These are phyloP conservation scores for Polydrusus pterygomalis DNA, from an alignment of 2,888 invertebrate genomes.

Conservation along the genomic window DNA sequence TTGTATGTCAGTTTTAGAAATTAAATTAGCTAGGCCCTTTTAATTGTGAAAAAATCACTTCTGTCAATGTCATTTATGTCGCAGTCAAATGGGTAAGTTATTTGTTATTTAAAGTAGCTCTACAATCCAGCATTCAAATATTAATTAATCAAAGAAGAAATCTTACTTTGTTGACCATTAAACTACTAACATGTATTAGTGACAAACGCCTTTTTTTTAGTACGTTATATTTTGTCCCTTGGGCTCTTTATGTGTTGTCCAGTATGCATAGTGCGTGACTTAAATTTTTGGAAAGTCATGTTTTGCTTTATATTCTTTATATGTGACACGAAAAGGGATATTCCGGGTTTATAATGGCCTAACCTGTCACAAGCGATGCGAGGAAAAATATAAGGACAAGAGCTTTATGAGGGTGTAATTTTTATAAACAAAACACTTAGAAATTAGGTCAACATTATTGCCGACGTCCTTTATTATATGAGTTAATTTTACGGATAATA, in stretches of 20 bases:
- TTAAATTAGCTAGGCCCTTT: too few species aligned
- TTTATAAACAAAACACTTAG: conserved; percentile 17
- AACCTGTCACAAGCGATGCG: conserved; percentile 18
- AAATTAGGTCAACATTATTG: conserved; percentile 4
- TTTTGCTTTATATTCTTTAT: conserved; percentile 24
- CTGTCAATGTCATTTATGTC: too few species aligned
- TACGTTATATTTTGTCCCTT: neutral
- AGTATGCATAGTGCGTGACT: conserved; percentile 22
- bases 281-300: conserved; percentile 24
- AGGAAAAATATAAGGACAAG: conserved; percentile 11
- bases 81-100: too few species aligned
- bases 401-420: conserved; percentile 8
- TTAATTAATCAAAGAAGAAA: neutral
- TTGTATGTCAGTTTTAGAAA: too few species aligned
- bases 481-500: neutral
- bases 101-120: neutral
- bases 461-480: neutral
- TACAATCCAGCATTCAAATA: neutral
- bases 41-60: too few species aligned
- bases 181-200: neutral
- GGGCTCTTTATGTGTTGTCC: conserved; percentile 15
- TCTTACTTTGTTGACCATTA: too few species aligned
- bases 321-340: conserved; percentile 18
- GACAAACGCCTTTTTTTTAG: neutral
- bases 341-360: conserved; percentile 20